A percentile compares a stretch with the other conserved stretches of the same genome.
These are phyloP conservation scores for Prinia subflava DNA, from an alignment of 2,113 vertebrate genomes.

Conservation along the genomic window DNA sequence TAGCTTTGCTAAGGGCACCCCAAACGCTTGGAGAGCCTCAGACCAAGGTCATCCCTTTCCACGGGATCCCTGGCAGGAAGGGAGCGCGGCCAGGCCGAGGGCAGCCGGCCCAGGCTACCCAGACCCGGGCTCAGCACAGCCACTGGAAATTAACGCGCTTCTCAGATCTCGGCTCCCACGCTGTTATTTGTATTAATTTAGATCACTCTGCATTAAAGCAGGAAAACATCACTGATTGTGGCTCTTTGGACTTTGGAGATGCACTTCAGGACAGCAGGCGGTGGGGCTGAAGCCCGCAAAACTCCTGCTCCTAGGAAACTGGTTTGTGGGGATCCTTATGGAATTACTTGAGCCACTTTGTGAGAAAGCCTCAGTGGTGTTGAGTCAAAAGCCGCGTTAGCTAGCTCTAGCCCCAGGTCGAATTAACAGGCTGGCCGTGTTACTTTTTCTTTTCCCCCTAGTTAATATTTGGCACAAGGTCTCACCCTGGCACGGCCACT, in stretches of 20 bases:
- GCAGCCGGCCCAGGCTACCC: background rate
- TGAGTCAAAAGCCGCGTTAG: rapidly evolving
- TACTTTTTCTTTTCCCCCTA: rapidly evolving
- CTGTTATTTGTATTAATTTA: background rate
- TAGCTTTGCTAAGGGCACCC: background rate
- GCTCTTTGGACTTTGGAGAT: background rate
- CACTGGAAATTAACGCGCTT: background rate
- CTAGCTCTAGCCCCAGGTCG: background rate
- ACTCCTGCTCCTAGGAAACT: background rate
- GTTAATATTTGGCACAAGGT: background rate
- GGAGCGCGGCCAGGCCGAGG: background rate
- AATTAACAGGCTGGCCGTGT: background rate
- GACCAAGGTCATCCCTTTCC: background rate
- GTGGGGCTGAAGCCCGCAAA: background rate
- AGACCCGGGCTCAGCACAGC: background rate
- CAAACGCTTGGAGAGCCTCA: background rate
- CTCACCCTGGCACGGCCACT: background rate
- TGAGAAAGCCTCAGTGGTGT: background rate
- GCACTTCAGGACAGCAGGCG: no score
- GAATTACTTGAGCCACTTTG: background rate
- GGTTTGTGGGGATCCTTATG: rapidly evolving
- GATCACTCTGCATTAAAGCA: background rate
- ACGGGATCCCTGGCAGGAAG: background rate
- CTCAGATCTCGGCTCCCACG: background rate
- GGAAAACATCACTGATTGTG: background rate